phyloP scores from a whole-genome alignment of 2,888 invertebrate species.

The Bimastos eiseni region DNA sequence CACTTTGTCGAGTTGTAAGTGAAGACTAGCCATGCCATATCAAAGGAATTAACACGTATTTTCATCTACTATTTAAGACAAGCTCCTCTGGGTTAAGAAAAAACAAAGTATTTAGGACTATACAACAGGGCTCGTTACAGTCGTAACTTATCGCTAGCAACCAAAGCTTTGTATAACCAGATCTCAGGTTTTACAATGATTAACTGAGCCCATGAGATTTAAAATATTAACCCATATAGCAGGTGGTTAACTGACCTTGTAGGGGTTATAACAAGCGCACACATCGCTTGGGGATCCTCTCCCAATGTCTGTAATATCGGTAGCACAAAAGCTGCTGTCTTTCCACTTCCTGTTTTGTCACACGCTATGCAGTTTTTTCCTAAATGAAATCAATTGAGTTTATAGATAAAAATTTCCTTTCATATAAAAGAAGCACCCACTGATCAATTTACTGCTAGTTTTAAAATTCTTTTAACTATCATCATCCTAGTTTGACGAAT shows the following conservation, averaged over 20 bases:
- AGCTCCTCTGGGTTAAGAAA: neutral
- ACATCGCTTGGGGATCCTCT: slow-evolving; percentile 94
- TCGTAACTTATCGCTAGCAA: neutral
- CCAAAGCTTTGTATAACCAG: neutral
- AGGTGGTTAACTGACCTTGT: slow-evolving; percentile 69
- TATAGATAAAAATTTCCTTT: neutral
- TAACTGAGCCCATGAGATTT: neutral
- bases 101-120: neutral
- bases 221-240: neutral
- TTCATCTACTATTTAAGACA: neutral
- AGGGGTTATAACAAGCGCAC: slow-evolving; percentile 89
- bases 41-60: neutral
- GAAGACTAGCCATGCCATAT: neutral
- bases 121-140: neutral
- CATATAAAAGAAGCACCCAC: no score
- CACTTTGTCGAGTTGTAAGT: neutral
- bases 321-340: slow-evolving; percentile 94
- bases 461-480: no score
- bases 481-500: no score
- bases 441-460: no score
- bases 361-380: slow-evolving; percentile 88
- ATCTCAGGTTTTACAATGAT: neutral
- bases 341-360: slow-evolving; percentile 96
- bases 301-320: slow-evolving; percentile 88
- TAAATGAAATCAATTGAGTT: slow-evolving; percentile 14